Evolutionary conservation across 2,888 invertebrate genomes (phyloP), one percentile per base, ranked within the genome.

Genomic region (Archaeoteleia sp.): DNA sequence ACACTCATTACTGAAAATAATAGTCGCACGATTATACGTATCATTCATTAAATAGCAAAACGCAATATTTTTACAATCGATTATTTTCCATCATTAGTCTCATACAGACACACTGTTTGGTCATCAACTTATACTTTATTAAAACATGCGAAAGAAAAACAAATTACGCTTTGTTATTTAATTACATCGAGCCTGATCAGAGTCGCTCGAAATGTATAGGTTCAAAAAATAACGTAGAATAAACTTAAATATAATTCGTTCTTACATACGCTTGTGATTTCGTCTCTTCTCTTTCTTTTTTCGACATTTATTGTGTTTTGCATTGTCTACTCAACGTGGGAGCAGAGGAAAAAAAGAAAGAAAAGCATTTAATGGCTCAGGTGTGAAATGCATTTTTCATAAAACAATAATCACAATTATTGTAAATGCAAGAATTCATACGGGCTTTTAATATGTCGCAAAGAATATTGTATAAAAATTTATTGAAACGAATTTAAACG

Each of bases 361-460:
- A 58, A 60, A 51, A 60, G 60, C 12, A 1, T 34, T 17, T n/a
- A n/a, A n/a, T n/a, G n/a, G n/a, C n/a, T n/a, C 25, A 29, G 30
- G n/a, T 34, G 35, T 58, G 35, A 60, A 60, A 60, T 60, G 60
- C 60, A 51, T 51, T 35, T 37, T 60, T n/a, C n/a, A n/a, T n/a
- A n/a, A n/a, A n/a, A n/a, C 60, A 60, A 49, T 49, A 40, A 60
- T 60, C 37, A 49, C 49, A 60, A 51, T 45, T 35, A 48, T 49
- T 34, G 42, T 58, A 48, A 58, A 49, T 49, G 58, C 58, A 27
- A 34, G 23, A 49, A 27, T 42, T 42, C 34, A 8, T 32, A 23
- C 23, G 23, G 7, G n/a, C n/a, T n/a, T n/a, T n/a, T n/a, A n/a
- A n/a, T n/a, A n/a, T n/a, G n/a, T n/a, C n/a, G n/a, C n/a, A n/a